Percentiles rank a stretch among this genome's conserved stretches.
phyloP scores from a whole-genome alignment of 64 coral and sea anemone genomes.

The Pocillopora verrucosa region DNA sequence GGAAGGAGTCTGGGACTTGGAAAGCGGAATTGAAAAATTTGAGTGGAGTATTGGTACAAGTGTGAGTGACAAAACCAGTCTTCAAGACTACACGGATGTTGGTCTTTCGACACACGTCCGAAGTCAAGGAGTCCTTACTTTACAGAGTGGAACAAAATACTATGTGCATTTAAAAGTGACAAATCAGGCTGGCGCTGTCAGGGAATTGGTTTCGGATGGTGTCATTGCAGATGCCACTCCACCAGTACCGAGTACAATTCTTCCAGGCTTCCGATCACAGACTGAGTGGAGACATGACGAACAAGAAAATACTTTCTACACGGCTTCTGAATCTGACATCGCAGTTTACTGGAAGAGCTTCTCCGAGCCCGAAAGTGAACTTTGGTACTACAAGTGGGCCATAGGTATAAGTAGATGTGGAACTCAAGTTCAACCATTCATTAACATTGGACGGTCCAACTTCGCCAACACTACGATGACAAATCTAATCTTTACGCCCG shows the following conservation, averaged over 20 bases:
- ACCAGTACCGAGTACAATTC: conserved; percentile 46
- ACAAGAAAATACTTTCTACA: conserved; percentile 43
- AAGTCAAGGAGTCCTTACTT: conserved; percentile 30
- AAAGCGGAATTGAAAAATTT: conserved; percentile 70
- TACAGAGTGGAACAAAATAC: conserved; percentile 54
- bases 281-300: conserved; percentile 41
- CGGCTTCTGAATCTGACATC: background rate
- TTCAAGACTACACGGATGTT: conserved; percentile 52
- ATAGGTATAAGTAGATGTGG: conserved; percentile 66
- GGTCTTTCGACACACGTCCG: conserved; percentile 52
- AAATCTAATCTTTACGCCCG: conserved; percentile 26
- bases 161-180: conserved; percentile 58
- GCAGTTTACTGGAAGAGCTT: conserved; percentile 48
- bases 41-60: conserved; percentile 75
- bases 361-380: conserved; percentile 57
- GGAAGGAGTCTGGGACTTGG: conserved; percentile 78
- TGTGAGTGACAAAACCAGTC: conserved; percentile 15
- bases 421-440: conserved; percentile 73
- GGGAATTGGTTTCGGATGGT: conserved; percentile 72
- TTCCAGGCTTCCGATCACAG: conserved; percentile 32
- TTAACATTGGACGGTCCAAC: conserved; percentile 65
- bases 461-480: conserved; percentile 52
- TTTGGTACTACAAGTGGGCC: conserved; percentile 88
- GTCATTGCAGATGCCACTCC: conserved; percentile 68
- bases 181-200: conserved; percentile 65